A percentile compares a stretch with the other conserved stretches of the same genome.
Evolutionary conservation across 1,140 invertebrate species (phyloP).

Genomic region (Ostrea denselamellosa): DNA sequence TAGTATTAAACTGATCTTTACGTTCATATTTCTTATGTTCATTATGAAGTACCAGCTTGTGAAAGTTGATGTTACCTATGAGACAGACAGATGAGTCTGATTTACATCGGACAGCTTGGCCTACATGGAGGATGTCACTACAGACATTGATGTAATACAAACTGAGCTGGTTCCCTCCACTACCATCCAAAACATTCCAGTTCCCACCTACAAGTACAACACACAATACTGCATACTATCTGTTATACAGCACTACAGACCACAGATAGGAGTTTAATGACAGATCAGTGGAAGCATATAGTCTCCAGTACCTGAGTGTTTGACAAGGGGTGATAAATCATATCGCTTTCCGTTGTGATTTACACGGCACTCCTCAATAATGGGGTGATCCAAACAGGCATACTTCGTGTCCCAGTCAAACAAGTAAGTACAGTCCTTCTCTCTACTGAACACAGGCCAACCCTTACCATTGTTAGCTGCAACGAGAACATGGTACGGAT

Average conservation of each 20-base stretch:
- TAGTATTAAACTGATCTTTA: too few relatives aligned
- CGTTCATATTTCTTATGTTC: too few relatives aligned
- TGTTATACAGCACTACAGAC: background rate
- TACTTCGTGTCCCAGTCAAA: conserved; percentile 75
- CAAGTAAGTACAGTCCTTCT: conserved; percentile 71
- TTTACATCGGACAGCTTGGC: conserved; percentile 63
- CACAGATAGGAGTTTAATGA: background rate
- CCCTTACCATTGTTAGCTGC: conserved; percentile 56
- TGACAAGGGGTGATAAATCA: conserved; percentile 70
- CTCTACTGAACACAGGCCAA: conserved; percentile 64
- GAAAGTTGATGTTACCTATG: background rate
- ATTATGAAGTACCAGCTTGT: too few relatives aligned
- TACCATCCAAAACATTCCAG: conserved; percentile 42
- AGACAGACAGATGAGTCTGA: conserved; percentile 67
- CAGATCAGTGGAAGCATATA: background rate
- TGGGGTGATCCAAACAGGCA: conserved; percentile 70
- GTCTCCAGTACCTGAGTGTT: conserved; percentile 55
- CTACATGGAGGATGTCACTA: conserved; percentile 64
- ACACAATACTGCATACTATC: background rate
- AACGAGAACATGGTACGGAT: background rate
- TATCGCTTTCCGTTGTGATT: conserved; percentile 63
- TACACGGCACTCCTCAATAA: conserved; percentile 62
- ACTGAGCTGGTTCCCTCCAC: conserved; percentile 9
- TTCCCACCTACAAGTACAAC: conserved; percentile 8
- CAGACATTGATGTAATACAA: conserved; percentile 72